A percentile compares a stretch with the other conserved stretches of the same genome.
Conservation (phyloP, 2,797 vertebrate species). For the Anableps anableps region DNA sequence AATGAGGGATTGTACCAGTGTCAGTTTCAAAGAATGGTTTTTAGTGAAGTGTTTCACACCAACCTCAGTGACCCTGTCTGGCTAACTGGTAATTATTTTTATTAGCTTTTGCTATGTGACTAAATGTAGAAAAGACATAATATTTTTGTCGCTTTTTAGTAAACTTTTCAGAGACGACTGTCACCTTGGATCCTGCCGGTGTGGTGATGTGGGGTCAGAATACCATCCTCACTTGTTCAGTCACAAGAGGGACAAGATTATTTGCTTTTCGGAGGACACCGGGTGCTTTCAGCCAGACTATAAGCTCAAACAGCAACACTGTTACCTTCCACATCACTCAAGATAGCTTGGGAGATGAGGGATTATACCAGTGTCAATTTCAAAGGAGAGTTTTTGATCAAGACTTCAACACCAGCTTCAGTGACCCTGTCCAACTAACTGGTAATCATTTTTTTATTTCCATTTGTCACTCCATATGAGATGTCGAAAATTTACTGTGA, state of each 20-base stretch:
- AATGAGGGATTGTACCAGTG: neutral
- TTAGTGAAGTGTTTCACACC: neutral
- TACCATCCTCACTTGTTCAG: neutral
- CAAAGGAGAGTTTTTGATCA: neutral
- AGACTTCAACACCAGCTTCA: neutral
- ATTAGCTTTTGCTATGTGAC: neutral
- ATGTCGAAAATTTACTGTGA: neutral
- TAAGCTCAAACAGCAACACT: neutral
- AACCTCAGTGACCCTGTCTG: neutral
- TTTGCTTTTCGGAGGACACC: neutral
- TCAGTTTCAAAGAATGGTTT: neutral
- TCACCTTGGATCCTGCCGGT: neutral
- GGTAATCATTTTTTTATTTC: neutral
- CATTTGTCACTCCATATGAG: neutral
- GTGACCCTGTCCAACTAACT: neutral
- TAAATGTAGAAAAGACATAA: neutral
- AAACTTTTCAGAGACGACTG: neutral
- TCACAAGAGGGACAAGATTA: neutral
- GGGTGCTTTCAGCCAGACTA: neutral
- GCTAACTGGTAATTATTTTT: neutral
- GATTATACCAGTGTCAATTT: neutral
- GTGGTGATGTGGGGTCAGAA: neutral
- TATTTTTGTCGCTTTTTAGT: neutral
- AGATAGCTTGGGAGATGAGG: neutral
- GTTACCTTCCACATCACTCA: neutral